Evolutionary conservation across 2,888 invertebrate species (phyloP).

Genomic region (Aelia acuminata): DNA sequence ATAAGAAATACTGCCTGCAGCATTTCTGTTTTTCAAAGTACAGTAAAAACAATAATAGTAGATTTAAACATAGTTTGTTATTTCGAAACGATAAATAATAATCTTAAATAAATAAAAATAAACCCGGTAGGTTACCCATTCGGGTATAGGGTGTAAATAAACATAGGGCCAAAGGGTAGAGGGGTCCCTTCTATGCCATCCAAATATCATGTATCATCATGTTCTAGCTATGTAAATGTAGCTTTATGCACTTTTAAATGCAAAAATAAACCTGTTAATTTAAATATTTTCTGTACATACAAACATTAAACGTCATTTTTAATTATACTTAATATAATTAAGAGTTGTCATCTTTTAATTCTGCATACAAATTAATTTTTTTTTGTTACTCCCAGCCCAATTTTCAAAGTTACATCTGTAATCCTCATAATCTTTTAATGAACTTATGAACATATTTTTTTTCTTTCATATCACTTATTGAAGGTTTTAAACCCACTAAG

Average conservation of each 20-base stretch:
- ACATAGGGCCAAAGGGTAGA: conserved; percentile 56
- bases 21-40: conserved; percentile 42
- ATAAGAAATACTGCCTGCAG: conserved; percentile 44
- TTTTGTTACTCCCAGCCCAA: too few relatives aligned
- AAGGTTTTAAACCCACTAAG: too few relatives aligned
- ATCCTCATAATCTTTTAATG: too few relatives aligned
- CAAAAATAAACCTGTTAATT: not conserved
- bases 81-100: conserved; percentile 4
- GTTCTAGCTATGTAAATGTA: not conserved
- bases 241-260: not conserved
- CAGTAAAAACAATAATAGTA: conserved; percentile 7
- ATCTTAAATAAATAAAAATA: conserved; percentile 49
- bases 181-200: conserved; percentile 52
- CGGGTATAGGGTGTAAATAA: conserved; percentile 55
- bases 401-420: too few relatives aligned
- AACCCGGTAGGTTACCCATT: conserved; percentile 58
- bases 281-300: not conserved
- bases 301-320: not conserved
- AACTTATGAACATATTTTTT: too few relatives aligned
- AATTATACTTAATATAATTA: not conserved
- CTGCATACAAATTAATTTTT: not conserved
- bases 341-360: not conserved
- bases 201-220: not conserved
- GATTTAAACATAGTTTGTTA: not conserved
- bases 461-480: too few relatives aligned